Evolutionary conservation across 2,113 vertebrate genomes (phyloP), one percentile per base, ranked within the genome.

Genomic region (Argyrosomus japonicus): DNA sequence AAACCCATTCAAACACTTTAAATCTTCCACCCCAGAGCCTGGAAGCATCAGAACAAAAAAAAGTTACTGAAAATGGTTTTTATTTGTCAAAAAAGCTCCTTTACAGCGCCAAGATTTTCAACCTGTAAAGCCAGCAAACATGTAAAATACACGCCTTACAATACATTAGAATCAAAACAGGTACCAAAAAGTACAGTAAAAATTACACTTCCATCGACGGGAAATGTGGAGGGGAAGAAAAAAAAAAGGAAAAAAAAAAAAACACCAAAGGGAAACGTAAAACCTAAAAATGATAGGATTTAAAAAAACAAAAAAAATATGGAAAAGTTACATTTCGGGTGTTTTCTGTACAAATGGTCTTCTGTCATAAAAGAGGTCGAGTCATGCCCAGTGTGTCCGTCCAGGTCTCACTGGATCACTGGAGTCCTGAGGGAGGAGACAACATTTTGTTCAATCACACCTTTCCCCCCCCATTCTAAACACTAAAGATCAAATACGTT

Each of bases 151-250:
- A 94, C 92, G 92, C 93, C 91, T 93, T 90, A 94, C 92, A 94
- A 93, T 93, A 94, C 93, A 94, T 92, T 94, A 94, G 94, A 94
- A 92, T 94, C 93, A 94, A 94, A 94, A 93, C 93, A 74, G 94
- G 94, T 94, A 99, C 98, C 97, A 99, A 99, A 99, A 99, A 99
- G 98, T 99, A 99, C 97, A 99, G 98, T 99, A 99, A 99, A 99
- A 99, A 98, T 98, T 97, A 98, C 97, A 99, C 98, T 99, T 99
- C 98, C 98, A 69, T 96, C 90, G 94, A 93, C 96, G 9, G 98
- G 98, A 99, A 99, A 99, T 99, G 98, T 97, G 85, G 85, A 84
- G 51, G 72, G 54, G 43, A 27, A 32, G 3, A 36, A 51, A 72
- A 40, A 65, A 45, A 73, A 68, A 32, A 4, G 29, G 40, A 68